Conservation (phyloP, 2,113 vertebrate species). For the Chelonoidis abingdonii region DNA sequence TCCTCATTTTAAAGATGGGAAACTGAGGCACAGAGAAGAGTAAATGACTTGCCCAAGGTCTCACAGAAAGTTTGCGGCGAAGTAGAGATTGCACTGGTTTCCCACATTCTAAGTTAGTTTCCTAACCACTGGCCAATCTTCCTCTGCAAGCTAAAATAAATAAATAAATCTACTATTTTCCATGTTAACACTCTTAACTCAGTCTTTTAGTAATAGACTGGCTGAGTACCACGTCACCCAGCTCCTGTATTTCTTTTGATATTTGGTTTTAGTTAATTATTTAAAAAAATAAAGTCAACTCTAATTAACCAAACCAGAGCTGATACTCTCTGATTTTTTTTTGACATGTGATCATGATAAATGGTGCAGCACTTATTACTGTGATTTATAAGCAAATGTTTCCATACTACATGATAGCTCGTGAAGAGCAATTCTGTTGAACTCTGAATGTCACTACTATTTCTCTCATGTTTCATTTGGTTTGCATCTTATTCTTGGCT, state of each 20-base stretch:
- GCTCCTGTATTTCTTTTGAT: neutral
- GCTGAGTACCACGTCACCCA: neutral
- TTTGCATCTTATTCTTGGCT: neutral
- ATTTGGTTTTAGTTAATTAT: neutral
- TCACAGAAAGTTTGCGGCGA: neutral
- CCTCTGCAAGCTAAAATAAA: neutral
- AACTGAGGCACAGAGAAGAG: neutral
- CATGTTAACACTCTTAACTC: neutral
- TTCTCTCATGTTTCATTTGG: neutral
- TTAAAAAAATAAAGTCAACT: conserved; percentile 10
- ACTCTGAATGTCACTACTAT: neutral
- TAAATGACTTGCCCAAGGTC: neutral
- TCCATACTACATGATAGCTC: neutral
- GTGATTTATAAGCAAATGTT: conserved; percentile 18
- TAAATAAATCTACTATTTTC: neutral
- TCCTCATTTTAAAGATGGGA: neutral
- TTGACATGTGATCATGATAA: neutral
- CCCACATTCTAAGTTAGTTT: neutral
- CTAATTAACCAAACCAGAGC: neutral
- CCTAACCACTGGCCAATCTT: neutral
- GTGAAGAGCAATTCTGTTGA: conserved; percentile 3
- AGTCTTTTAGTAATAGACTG: neutral
- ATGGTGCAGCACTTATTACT: neutral
- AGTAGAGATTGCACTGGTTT: neutral
- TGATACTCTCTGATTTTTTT: neutral